A percentile compares a stretch with the other conserved stretches of the same genome.
Evolutionary conservation across 2,888 invertebrate genomes (phyloP).

Genomic region (Hirtodrosophila histrioides): DNA sequence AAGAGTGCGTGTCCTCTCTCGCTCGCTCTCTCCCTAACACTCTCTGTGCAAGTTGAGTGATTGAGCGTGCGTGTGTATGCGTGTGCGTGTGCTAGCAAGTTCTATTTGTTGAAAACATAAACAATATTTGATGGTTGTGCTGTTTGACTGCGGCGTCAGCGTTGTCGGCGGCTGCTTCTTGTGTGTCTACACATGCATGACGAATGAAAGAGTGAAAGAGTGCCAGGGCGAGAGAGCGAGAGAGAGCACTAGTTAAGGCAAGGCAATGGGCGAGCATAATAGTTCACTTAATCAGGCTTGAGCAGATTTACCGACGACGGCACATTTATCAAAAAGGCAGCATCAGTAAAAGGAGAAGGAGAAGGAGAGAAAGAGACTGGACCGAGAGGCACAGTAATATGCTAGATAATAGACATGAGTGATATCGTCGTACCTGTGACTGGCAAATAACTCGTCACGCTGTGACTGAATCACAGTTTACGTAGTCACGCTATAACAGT

Average conservation of each 20-base stretch:
- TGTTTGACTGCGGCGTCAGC: slow-evolving; percentile 35
- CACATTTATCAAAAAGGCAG: slow-evolving; percentile 60
- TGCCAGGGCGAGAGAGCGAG: slow-evolving; percentile 3
- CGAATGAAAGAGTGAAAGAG: slow-evolving; percentile 48
- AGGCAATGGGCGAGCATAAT: slow-evolving; percentile 52
- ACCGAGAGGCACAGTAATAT: slow-evolving; percentile 1
- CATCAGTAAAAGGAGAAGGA: slow-evolving; percentile 23
- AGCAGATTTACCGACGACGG: slow-evolving; percentile 65
- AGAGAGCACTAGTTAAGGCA: not conserved
- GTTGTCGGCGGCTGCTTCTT: slow-evolving; percentile 57
- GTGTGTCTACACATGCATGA: slow-evolving; percentile 75
- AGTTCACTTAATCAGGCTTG: slow-evolving; percentile 79
- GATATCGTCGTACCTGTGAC: too few relatives aligned
- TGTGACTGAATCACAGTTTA: too few relatives aligned
- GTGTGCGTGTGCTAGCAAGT: slow-evolving; percentile 26
- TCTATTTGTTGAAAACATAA: slow-evolving; percentile 73
- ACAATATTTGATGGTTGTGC: slow-evolving; percentile 70
- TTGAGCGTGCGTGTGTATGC: slow-evolving; percentile 13
- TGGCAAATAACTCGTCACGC: too few relatives aligned
- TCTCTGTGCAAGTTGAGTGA: slow-evolving; percentile 13
- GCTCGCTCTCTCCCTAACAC: slow-evolving; percentile 9
- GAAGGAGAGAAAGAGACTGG: slow-evolving; percentile 9
- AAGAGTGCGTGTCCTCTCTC: slow-evolving; percentile 60
- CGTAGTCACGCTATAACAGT: too few relatives aligned
- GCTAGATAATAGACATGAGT: too few relatives aligned